These are phyloP conservation scores for Parasteatoda lunata DNA, from an alignment of 2,888 invertebrate species.

Conservation along the genomic window DNA sequence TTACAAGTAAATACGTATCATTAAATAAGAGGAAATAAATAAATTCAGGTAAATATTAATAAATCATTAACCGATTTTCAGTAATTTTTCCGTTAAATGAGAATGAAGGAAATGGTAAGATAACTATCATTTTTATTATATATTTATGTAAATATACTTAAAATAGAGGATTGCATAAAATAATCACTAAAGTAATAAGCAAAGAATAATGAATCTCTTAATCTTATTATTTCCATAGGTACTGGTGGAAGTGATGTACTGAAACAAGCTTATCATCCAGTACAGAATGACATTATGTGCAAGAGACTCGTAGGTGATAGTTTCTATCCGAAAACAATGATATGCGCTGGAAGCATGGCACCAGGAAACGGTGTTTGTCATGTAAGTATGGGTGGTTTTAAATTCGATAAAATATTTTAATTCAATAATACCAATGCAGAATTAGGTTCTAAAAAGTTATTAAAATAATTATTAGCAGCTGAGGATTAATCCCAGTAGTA, in stretches of 20 bases:
- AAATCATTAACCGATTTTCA: too few relatives aligned
- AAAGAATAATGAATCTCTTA: background rate
- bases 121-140: too few relatives aligned
- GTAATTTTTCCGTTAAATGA: too few relatives aligned
- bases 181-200: background rate
- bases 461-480: too few relatives aligned
- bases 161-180: background rate
- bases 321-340: slow-evolving; percentile 44
- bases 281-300: slow-evolving; percentile 30
- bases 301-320: slow-evolving; percentile 14
- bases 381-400: slow-evolving; percentile 24
- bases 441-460: too few relatives aligned
- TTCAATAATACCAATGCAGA: too few relatives aligned
- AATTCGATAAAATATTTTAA: too few relatives aligned
- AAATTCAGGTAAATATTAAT: too few relatives aligned
- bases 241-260: slow-evolving; percentile 40
- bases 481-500: too few relatives aligned
- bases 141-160: background rate
- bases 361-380: slow-evolving; percentile 64
- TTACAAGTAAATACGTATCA: too few relatives aligned
- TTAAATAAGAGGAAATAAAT: too few relatives aligned
- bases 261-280: slow-evolving; percentile 56
- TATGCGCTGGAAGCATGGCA: slow-evolving; percentile 58
- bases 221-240: slow-evolving; percentile 25
- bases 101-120: too few relatives aligned